These are phyloP conservation scores for Bubo blakistoni DNA, from an alignment of 2,113 vertebrate genomes.

Conservation along the genomic window DNA sequence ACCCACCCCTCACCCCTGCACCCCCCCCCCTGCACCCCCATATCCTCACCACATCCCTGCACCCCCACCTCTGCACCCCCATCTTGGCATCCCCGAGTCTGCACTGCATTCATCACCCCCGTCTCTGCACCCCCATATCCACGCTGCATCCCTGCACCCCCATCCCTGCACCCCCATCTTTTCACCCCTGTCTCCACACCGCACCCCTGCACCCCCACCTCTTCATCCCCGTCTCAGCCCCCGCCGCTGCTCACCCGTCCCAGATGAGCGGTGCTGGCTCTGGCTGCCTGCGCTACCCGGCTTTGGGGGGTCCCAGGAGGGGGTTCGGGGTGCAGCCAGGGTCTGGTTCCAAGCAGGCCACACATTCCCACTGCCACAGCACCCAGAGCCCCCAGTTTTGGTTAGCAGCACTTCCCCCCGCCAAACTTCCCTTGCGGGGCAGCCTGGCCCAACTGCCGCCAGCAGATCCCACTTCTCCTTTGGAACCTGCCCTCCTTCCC, in stretches of 20 bases:
- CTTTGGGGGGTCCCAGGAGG: not conserved
- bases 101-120: too few species aligned
- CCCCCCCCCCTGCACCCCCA: too few species aligned
- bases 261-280: not conserved
- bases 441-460: not conserved
- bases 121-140: too few species aligned
- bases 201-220: too few species aligned
- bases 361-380: rapidly evolving
- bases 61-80: not conserved
- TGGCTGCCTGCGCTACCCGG: rapidly evolving
- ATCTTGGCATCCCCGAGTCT: too few species aligned
- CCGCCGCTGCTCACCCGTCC: rapidly evolving
- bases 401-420: not conserved
- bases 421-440: not conserved
- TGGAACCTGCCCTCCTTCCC: not conserved
- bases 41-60: too few species aligned
- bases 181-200: too few species aligned
- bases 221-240: not conserved
- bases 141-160: not conserved
- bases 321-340: not conserved
- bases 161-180: not conserved
- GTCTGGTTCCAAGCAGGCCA: rapidly evolving
- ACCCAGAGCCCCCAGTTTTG: not conserved
- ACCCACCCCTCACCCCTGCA: too few species aligned
- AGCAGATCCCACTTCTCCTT: not conserved